Evolutionary conservation across 2,797 vertebrate genomes (phyloP).

Genomic region (Otolemur crassicaudatus): DNA sequence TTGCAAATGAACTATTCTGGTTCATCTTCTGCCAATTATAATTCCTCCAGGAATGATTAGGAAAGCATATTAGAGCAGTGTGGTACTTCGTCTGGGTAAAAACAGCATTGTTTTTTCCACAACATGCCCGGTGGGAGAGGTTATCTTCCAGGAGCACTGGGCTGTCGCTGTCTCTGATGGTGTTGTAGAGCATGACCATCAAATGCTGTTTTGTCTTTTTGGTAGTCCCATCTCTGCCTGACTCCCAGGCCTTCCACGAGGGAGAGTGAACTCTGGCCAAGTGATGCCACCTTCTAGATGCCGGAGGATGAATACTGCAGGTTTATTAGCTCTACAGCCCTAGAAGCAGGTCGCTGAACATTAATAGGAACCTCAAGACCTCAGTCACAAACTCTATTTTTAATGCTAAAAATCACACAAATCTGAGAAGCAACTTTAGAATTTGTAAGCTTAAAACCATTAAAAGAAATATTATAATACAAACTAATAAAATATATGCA

Average conservation of each 20-base stretch:
- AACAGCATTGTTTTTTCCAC: not conserved
- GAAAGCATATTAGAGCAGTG: not conserved
- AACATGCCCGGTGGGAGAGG: not conserved
- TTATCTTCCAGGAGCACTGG: not conserved
- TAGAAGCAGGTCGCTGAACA: not conserved
- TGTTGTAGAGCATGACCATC: not conserved
- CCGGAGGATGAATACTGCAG: slow-evolving; percentile 44
- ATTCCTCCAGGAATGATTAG: not conserved
- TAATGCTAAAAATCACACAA: not conserved
- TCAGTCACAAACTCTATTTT: not conserved
- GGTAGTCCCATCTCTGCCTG: not conserved
- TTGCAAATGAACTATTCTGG: not conserved
- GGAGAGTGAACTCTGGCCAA: not conserved
- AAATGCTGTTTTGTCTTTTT: slow-evolving; percentile 60
- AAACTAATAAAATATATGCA: not conserved
- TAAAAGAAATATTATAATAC: not conserved
- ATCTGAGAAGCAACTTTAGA: not conserved
- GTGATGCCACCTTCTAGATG: slow-evolving; percentile 39
- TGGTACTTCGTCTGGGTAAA: not conserved
- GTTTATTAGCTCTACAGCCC: slow-evolving; percentile 57
- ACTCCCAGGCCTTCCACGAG: slow-evolving; percentile 40
- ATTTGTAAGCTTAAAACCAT: not conserved
- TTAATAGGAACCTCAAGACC: not conserved
- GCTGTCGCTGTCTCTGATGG: slow-evolving; percentile 9
- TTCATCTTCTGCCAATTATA: not conserved